phyloP scores from a whole-genome alignment of 2,888 invertebrate species.

The Sinotaia quadrata region DNA sequence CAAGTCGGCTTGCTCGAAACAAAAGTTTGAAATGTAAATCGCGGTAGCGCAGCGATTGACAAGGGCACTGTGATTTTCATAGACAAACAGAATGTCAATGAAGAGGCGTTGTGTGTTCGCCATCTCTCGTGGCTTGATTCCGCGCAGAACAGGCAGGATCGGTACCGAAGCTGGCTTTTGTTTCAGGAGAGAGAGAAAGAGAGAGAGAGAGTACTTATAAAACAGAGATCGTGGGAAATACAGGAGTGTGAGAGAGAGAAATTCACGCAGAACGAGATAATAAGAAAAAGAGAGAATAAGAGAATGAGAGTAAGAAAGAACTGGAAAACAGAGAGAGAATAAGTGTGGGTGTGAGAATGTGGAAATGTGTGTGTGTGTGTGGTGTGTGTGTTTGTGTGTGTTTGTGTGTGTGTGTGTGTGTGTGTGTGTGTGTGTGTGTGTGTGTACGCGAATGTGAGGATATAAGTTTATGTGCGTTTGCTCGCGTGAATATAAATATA shows the following conservation, averaged over 20 bases:
- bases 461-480: not conserved
- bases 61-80: conserved; percentile 28
- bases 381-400: not conserved
- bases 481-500: too few relatives aligned
- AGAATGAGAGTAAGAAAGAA: not conserved
- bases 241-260: too few relatives aligned
- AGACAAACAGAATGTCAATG: conserved; percentile 19
- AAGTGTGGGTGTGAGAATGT: not conserved
- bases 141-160: not conserved
- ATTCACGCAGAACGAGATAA: not conserved
- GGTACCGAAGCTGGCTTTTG: conserved; percentile 9
- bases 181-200: conserved; percentile 4
- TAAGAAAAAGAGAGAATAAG: not conserved
- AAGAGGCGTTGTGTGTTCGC: not conserved
- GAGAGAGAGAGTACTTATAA: not conserved
- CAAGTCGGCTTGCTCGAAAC: not conserved
- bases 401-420: not conserved
- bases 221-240: too few relatives aligned
- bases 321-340: not conserved
- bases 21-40: conserved; percentile 29
- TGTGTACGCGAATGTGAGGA: not conserved
- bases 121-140: conserved; percentile 2
- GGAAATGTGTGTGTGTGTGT: conserved; percentile 5
- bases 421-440: not conserved
- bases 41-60: conserved; percentile 7